These are phyloP conservation scores for Zygogramma bicolorata DNA, from an alignment of 2,888 invertebrate species.

Conservation along the genomic window DNA sequence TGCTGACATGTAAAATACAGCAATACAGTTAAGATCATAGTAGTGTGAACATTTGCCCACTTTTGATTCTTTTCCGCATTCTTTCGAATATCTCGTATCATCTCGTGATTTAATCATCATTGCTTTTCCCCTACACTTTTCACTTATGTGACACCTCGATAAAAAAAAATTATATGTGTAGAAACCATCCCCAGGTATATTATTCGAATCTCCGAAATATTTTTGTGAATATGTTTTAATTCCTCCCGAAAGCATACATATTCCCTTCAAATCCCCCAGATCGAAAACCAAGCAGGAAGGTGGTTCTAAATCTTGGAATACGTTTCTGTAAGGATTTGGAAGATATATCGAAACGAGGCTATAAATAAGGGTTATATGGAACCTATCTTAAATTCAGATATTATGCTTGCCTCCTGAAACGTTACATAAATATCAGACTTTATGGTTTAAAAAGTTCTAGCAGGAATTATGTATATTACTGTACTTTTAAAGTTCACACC, in stretches of 20 bases:
- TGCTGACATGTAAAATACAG: too few relatives aligned
- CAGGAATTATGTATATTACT: constrained; percentile 57
- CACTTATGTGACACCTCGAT: too few relatives aligned
- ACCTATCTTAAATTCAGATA: constrained; percentile 64
- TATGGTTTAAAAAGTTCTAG: constrained; percentile 61
- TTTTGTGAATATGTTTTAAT: not conserved
- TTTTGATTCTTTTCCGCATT: too few relatives aligned
- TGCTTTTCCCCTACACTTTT: too few relatives aligned
- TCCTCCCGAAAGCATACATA: not conserved
- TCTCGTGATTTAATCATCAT: too few relatives aligned
- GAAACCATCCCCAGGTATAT: not conserved
- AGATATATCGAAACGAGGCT: constrained; percentile 64
- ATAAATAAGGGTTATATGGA: constrained; percentile 65
- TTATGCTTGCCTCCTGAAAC: constrained; percentile 57
- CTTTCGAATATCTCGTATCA: too few relatives aligned
- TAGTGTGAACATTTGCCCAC: too few relatives aligned
- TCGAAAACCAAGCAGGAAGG: constrained; percentile 50
- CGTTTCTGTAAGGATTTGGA: constrained; percentile 63
- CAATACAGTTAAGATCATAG: too few relatives aligned
- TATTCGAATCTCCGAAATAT: too few relatives aligned
- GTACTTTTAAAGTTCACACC: constrained; percentile 56
- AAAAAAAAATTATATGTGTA: too few relatives aligned
- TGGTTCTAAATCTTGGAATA: constrained; percentile 61
- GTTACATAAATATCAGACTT: constrained; percentile 59
- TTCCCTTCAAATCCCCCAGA: constrained; percentile 30